These are phyloP conservation scores for Calycopis cecrops DNA, from an alignment of 1,140 invertebrate species.

Conservation along the genomic window DNA sequence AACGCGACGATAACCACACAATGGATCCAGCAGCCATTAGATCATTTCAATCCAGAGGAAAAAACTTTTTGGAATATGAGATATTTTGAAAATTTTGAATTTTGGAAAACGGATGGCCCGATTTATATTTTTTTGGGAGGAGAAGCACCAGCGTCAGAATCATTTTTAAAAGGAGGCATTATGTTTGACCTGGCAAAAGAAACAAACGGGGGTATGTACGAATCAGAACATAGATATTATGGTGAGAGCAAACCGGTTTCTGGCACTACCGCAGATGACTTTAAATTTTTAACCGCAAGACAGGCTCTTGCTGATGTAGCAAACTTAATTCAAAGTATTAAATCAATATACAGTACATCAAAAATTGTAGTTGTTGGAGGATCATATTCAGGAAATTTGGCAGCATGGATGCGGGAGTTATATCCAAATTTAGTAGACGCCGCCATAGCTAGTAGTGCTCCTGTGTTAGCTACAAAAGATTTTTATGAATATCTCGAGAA, in stretches of 20 bases:
- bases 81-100: slow-evolving; percentile 45
- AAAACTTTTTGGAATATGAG: slow-evolving; percentile 48
- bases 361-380: slow-evolving; percentile 84
- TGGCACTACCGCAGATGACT: slow-evolving; percentile 73
- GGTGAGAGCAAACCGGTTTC: slow-evolving; percentile 83
- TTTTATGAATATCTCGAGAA: slow-evolving; percentile 74
- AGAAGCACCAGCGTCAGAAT: slow-evolving; percentile 37
- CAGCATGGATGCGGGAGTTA: slow-evolving; percentile 81
- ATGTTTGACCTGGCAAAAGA: slow-evolving; percentile 62
- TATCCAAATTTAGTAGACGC: slow-evolving; percentile 87
- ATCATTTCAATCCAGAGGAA: slow-evolving; percentile 47
- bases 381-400: slow-evolving; percentile 86
- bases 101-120: slow-evolving; percentile 71
- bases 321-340: slow-evolving; percentile 77
- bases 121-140: slow-evolving; percentile 75
- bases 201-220: slow-evolving; percentile 43
- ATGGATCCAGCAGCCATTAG: slow-evolving; percentile 52
- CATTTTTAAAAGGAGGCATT: slow-evolving; percentile 33
- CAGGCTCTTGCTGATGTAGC: slow-evolving; percentile 85
- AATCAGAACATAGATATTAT: slow-evolving; percentile 87
- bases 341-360: slow-evolving; percentile 48
- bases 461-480: slow-evolving; percentile 80
- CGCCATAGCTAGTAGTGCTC: slow-evolving; percentile 85
- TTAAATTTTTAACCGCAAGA: slow-evolving; percentile 79
- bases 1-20: slow-evolving; percentile 17